phyloP scores from a whole-genome alignment of 2,797 vertebrate genomes.

The Rhadinocentrus ornatus region DNA sequence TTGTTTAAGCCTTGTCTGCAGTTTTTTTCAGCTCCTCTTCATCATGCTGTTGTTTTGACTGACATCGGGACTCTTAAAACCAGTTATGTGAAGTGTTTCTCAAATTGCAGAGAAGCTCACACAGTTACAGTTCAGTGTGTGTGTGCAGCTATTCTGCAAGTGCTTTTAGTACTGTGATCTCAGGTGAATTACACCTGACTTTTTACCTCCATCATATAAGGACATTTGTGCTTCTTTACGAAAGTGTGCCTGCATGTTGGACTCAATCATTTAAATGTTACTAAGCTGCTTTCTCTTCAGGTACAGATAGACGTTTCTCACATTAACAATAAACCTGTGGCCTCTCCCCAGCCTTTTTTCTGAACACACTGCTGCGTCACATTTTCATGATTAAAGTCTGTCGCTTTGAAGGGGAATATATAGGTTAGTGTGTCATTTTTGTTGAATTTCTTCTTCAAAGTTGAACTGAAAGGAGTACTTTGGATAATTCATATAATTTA shows the following conservation, averaged over 20 bases:
- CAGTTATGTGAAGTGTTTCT: neutral
- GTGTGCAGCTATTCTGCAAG: neutral
- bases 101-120: neutral
- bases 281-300: neutral
- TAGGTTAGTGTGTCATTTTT: conserved; percentile 43
- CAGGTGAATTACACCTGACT: neutral
- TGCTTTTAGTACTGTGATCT: neutral
- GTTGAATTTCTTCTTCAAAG: neutral
- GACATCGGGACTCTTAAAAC: neutral
- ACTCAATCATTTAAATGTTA: neutral
- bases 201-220: neutral
- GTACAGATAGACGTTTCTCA: neutral
- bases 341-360: neutral
- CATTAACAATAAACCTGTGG: no score
- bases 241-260: neutral
- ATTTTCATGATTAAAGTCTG: conserved; percentile 8
- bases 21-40: conserved; percentile 4
- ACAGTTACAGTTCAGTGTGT: neutral
- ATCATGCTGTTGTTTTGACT: neutral
- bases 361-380: neutral
- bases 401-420: conserved; percentile 34
- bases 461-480: no score
- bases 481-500: no score
- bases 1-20: no score
- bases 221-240: neutral